Conservation (phyloP, 2,113 vertebrate species). For the Eolophus roseicapilla region DNA sequence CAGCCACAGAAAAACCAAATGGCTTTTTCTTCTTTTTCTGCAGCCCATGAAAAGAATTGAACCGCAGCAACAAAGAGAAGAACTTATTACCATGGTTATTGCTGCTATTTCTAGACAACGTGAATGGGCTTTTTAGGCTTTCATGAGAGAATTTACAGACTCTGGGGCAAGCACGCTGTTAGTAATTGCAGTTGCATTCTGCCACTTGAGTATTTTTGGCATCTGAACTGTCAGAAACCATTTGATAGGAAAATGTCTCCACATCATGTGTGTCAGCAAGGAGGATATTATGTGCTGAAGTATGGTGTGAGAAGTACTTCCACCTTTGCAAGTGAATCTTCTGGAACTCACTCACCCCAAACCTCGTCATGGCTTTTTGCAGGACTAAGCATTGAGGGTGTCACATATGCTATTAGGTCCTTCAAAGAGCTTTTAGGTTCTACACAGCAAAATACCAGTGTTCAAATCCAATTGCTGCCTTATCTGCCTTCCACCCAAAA, state of each 20-base stretch:
- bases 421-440: background rate
- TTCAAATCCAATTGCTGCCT: background rate
- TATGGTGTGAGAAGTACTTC: slow-evolving; percentile 23
- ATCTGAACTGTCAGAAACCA: slow-evolving; percentile 62
- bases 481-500: background rate
- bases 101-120: slow-evolving; percentile 63
- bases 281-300: slow-evolving; percentile 41
- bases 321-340: slow-evolving; percentile 16
- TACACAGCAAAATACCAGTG: background rate
- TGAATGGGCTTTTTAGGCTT: slow-evolving; percentile 64
- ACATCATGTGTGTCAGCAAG: slow-evolving; percentile 54
- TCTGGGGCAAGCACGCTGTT: slow-evolving; percentile 58
- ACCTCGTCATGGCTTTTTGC: background rate
- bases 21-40: background rate
- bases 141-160: slow-evolving; percentile 60
- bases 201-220: slow-evolving; percentile 66
- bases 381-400: background rate
- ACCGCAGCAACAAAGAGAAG: slow-evolving; percentile 64
- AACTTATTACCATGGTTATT: slow-evolving; percentile 72
- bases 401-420: background rate
- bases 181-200: slow-evolving; percentile 64
- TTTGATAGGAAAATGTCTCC: slow-evolving; percentile 61
- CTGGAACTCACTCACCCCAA: background rate
- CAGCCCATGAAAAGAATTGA: slow-evolving; percentile 55
- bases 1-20: slow-evolving; percentile 56